Percentiles rank a stretch among this genome's conserved stretches.
These are phyloP conservation scores for Xenentodon cancila DNA, from an alignment of 2,797 vertebrate species.

Conservation along the genomic window DNA sequence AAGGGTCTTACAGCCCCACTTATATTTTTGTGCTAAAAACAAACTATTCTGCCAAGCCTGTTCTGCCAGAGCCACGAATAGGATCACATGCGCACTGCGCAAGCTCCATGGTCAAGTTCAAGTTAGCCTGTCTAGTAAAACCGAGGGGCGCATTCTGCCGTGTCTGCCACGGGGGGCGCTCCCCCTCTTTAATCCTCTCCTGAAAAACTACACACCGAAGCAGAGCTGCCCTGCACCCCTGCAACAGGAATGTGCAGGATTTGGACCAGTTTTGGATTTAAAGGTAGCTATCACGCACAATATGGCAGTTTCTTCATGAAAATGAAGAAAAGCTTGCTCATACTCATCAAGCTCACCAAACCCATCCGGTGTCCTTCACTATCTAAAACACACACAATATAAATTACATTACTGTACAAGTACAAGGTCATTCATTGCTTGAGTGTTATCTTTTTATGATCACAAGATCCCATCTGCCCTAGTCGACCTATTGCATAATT, in stretches of 20 bases:
- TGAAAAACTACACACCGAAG: conserved; percentile 47
- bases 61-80: conserved; percentile 38
- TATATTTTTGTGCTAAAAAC: conserved; percentile 22
- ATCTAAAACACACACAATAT: conserved; percentile 77
- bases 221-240: conserved; percentile 20
- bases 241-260: conserved; percentile 22
- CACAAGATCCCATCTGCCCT: conserved; percentile 71
- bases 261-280: neutral
- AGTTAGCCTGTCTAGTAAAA: conserved; percentile 81
- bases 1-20: conserved; percentile 21
- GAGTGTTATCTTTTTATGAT: conserved; percentile 71
- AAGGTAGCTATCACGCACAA: no score
- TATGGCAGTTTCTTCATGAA: neutral
- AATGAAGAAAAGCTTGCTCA: neutral
- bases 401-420: conserved; percentile 76
- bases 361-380: conserved; percentile 52
- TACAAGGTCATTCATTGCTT: conserved; percentile 65
- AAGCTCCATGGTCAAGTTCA: conserved; percentile 85
- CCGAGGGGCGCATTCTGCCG: conserved; percentile 69
- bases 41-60: conserved; percentile 35
- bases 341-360: conserved; percentile 30
- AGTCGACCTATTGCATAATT: conserved; percentile 61
- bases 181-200: conserved; percentile 60
- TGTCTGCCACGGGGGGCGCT: conserved; percentile 54
- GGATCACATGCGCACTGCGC: conserved; percentile 64